phyloP scores from a whole-genome alignment of 2,888 invertebrate species.

The Troides helena region DNA sequence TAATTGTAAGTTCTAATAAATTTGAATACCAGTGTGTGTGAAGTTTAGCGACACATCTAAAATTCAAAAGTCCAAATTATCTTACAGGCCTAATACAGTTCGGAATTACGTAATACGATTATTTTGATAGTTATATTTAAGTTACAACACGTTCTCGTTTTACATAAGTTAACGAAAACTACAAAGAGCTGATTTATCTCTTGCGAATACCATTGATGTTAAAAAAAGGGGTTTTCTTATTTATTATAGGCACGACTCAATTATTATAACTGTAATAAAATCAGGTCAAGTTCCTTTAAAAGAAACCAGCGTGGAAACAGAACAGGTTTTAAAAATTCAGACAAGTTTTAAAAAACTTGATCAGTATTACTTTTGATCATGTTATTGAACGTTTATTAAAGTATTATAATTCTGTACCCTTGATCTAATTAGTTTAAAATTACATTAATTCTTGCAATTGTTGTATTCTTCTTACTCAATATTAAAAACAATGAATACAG shows the following conservation, averaged over 20 bases:
- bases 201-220: not conserved
- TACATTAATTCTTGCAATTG: not conserved
- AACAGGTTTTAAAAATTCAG: conserved; percentile 24
- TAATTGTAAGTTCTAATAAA: too few relatives aligned
- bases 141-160: too few relatives aligned
- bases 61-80: too few relatives aligned
- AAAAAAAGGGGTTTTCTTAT: conserved; percentile 13
- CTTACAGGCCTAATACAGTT: too few relatives aligned
- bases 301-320: conserved; percentile 11
- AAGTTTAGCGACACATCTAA: too few relatives aligned
- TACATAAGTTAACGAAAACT: not conserved
- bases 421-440: not conserved
- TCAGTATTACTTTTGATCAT: conserved; percentile 1
- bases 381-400: conserved; percentile 1
- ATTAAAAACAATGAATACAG: not conserved
- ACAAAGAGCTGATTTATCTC: conserved; percentile 4
- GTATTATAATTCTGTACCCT: not conserved
- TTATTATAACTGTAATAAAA: conserved; percentile 25
- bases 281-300: conserved; percentile 26
- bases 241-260: conserved; percentile 6
- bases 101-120: too few relatives aligned
- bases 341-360: conserved; percentile 6
- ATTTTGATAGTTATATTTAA: too few relatives aligned
- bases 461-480: not conserved
- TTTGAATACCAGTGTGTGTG: too few relatives aligned